Evolutionary conservation across 2,797 vertebrate genomes (phyloP), one percentile per base, ranked within the genome.

Genomic region (Toxotes lorentzi): DNA sequence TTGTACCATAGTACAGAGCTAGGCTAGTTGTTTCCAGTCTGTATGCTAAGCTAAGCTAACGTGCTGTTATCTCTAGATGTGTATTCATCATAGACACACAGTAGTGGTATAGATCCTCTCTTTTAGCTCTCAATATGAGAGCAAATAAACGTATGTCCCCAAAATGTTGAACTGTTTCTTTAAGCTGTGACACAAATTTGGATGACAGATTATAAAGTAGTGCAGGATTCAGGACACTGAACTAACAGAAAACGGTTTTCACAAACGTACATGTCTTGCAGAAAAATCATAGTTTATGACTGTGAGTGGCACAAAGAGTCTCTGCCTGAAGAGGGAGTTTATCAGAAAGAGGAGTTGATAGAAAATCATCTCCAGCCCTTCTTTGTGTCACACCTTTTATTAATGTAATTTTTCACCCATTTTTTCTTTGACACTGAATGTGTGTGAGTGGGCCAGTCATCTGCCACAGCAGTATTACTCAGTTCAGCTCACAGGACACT

Each of bases 401-500:
- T 78, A 82, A 91, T 89, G 78, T 89, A 48, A 84, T 86, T 88
- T 78, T 91, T 82, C 89, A 86, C 78, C 61, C 61, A 47, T 83
- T 79, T 82, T 72, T 73, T 40, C 48, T 54, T 56, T 64, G 30
- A 80, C 82, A 70, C 83, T 67, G 76, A 86, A 88, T 81, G 80
- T 87, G 81, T 88, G 86, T 88, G 88, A 91, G 88, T 89, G 87
- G 87, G 89, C 87, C 88, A 90, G 89, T 90, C 91, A 90, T 92
- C 88, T 92, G 89, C 88, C 89, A 74, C 86, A 67, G 88, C 87
- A 88, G 83, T 87, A 90, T 92, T 90, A 90, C 88, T 91, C 89
- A 88, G 90, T 92, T 85, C 90, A 79, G 88, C 87, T 87, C 87
- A 78, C 89, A 89, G 83, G 89, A 92, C 91, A 90, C 88, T 93